Percentiles rank a stretch among this genome's conserved stretches.
Evolutionary conservation across 2,888 invertebrate genomes (phyloP).

Genomic region (Schizotus pectinicornis): DNA sequence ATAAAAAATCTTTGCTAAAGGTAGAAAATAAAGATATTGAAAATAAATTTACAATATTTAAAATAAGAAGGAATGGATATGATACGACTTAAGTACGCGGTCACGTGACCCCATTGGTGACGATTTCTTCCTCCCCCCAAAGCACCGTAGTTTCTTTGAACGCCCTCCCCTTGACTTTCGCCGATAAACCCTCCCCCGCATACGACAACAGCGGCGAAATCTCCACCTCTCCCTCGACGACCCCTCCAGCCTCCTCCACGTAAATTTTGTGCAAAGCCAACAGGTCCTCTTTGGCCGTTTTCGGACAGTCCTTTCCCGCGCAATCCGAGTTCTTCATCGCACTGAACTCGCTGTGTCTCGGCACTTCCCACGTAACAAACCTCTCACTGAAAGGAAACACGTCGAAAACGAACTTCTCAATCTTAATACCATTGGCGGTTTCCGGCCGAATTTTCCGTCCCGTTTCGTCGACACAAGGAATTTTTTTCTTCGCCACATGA

Average conservation of each 20-base stretch:
- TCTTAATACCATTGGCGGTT: constrained; percentile 93
- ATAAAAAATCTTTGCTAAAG: too few relatives aligned
- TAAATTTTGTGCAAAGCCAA: constrained; percentile 79
- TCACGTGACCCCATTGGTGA: constrained; percentile 10
- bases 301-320: constrained; percentile 87
- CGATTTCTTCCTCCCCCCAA: constrained; percentile 20
- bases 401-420: constrained; percentile 99
- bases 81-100: too few relatives aligned
- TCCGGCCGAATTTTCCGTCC: constrained; percentile 77
- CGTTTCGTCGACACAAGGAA: constrained; percentile 77
- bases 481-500: constrained; percentile 97
- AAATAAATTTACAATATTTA: too few relatives aligned
- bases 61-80: too few relatives aligned
- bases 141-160: constrained; percentile 38
- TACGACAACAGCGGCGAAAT: constrained; percentile 91
- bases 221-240: constrained; percentile 79
- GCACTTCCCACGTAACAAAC: constrained; percentile 93
- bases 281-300: constrained; percentile 81
- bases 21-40: too few relatives aligned
- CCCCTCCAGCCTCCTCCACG: constrained; percentile 81
- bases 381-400: constrained; percentile 91
- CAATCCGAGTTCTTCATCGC: constrained; percentile 93
- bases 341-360: constrained; percentile 92
- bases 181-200: constrained; percentile 82
- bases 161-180: constrained; percentile 32